Evolutionary conservation across 53 echinoderm and acorn worm species (phyloP), one percentile per base, ranked within the genome.

Genomic region (Hippasteria phrygiana): DNA sequence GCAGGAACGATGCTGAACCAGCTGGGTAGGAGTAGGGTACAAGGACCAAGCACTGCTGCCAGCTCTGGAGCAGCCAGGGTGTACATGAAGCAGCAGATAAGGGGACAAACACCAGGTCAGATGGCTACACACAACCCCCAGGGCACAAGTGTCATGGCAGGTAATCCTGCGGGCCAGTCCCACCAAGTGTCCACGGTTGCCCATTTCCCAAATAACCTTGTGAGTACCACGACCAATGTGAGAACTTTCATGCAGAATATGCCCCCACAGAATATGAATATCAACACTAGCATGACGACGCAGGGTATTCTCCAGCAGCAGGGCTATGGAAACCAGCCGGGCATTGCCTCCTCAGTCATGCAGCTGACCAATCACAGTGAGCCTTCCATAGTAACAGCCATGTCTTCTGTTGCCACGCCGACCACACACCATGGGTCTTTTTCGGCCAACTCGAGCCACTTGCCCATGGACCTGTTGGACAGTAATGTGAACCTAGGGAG

Each of bases 181-280:
- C 80, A 80, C 37, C 80, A 80, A 32, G 80, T 80, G 20, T 80
- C 80, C 28, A 80, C 80, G 24, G 80, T 56, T 20, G 27, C 31
- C 41, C 55, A 76, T 50, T 78, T 93, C 73, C 70, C 91, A 34
- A 75, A 31, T 24, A 86, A 91, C 51, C 47, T 87, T 9, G 78
- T 87, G 37, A 90, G 78, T 74, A 90, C 93, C 55, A 56, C 77
- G 31, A 55, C 90, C 48, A 93, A 93, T 74, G 87, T 93, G 87
- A 87, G 90, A 72, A 93, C 87, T 87, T 90, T 90, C 77, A 80
- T 80, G 80, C 90, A 78, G 28, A 90, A 93, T 46, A 90, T 93
- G 48, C 87, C 87, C 31, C 37, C 90, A 2, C 90, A 87, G 62
- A 87, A 87, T 34, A 87, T 77, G 45, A 91, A 87, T 72, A 67